A percentile compares a stretch with the other conserved stretches of the same genome.
These are phyloP conservation scores for Pavo muticus DNA, from an alignment of 2,113 vertebrate genomes.

Conservation along the genomic window DNA sequence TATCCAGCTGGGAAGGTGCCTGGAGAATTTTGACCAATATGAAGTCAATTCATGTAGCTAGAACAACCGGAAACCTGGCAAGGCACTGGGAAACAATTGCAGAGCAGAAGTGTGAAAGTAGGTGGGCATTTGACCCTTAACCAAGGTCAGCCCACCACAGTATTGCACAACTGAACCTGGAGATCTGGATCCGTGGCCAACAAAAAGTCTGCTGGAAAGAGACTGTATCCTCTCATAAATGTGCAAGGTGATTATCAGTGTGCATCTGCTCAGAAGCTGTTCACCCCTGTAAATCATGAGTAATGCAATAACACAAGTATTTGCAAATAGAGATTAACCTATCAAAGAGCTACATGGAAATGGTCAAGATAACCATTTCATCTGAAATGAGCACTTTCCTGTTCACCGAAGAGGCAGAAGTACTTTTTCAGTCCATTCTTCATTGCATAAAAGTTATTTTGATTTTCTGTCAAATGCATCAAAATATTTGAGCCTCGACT, in stretches of 20 bases:
- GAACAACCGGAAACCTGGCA: background rate
- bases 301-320: background rate
- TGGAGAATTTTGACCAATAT: background rate
- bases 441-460: conserved; percentile 13
- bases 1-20: background rate
- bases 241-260: background rate
- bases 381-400: background rate
- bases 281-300: background rate
- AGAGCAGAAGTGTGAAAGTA: background rate
- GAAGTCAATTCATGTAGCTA: background rate
- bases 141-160: background rate
- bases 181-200: background rate
- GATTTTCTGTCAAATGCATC: conserved; percentile 13
- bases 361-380: background rate
- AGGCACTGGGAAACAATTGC: background rate
- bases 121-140: background rate
- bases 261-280: background rate
- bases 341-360: background rate
- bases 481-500: conserved; percentile 17
- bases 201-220: background rate
- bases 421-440: background rate
- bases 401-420: background rate
- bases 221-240: background rate
- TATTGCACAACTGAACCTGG: background rate
- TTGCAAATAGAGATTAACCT: background rate